Evolutionary conservation across 2,888 invertebrate genomes (phyloP).

Genomic region (Calliphora vomitoria): DNA sequence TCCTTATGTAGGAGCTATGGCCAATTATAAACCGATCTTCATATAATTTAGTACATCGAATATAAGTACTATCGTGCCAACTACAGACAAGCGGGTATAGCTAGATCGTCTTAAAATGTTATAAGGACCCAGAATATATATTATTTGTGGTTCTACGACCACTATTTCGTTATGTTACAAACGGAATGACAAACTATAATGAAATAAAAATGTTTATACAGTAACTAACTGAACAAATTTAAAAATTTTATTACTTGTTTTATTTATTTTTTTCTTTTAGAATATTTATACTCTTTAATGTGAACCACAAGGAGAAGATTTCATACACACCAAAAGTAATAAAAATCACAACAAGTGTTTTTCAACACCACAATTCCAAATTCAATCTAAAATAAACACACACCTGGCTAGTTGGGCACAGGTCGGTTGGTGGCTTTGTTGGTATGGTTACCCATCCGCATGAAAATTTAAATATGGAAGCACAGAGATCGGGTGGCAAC

Average conservation of each 20-base stretch:
- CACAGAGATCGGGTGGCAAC: constrained; percentile 68
- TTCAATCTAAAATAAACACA: background rate
- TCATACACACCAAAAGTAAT: background rate
- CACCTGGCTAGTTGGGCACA: constrained; percentile 11
- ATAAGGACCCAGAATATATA: no score
- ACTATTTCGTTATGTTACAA: no score
- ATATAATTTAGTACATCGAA: no score
- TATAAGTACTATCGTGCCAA: no score
- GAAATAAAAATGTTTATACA: background rate
- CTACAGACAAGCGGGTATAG: no score
- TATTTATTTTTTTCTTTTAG: constrained; percentile 1
- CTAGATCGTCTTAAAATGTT: no score
- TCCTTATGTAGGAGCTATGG: no score
- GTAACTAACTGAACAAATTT: background rate
- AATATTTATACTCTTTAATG: constrained; percentile 28
- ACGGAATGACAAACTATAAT: background rate
- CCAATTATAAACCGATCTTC: no score
- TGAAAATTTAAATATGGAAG: constrained; percentile 80
- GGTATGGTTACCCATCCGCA: constrained; percentile 81
- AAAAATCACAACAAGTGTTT: constrained; percentile 8
- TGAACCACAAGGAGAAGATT: background rate
- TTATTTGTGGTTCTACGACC: no score
- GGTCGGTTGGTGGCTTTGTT: background rate
- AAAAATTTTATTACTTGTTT: constrained; percentile 4
- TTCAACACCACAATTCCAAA: constrained; percentile 7